Evolutionary conservation across 2,797 vertebrate species (phyloP).

Genomic region (Crocidura indochinensis): DNA sequence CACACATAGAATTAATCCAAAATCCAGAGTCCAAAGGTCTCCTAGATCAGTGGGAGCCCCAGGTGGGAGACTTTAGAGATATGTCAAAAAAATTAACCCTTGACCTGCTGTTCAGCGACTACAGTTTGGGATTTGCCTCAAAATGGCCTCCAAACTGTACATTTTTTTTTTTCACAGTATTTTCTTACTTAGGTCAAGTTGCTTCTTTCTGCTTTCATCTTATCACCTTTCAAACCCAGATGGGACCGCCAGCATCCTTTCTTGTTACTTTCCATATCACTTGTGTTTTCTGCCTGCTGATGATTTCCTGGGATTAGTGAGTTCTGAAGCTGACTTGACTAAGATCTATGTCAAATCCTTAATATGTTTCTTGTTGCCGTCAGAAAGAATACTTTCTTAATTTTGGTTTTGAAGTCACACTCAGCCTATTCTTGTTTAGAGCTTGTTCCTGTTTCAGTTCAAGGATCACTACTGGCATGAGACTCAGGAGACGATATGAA

Average conservation of each 20-base stretch:
- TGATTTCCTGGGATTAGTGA: neutral
- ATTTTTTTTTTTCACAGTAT: neutral
- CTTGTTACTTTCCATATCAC: neutral
- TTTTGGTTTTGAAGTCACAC: neutral
- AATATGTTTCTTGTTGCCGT: neutral
- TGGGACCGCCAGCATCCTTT: neutral
- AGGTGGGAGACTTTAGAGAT: slow-evolving; percentile 8
- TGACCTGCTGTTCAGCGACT: no score
- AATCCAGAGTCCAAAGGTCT: no score
- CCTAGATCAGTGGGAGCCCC: neutral
- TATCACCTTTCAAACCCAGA: neutral
- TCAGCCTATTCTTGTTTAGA: no score
- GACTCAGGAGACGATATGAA: no score
- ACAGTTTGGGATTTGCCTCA: neutral
- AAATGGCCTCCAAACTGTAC: neutral
- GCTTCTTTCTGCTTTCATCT: neutral
- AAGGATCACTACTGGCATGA: no score
- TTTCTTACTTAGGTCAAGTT: neutral
- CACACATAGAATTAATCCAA: neutral
- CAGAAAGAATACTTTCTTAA: neutral
- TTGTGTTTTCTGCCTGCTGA: neutral
- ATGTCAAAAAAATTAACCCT: no score
- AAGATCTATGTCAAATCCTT: neutral
- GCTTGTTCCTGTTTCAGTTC: no score
- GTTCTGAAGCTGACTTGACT: no score